Conservation (phyloP, 2,888 invertebrate species). For the Drosophila maculinotata region DNA sequence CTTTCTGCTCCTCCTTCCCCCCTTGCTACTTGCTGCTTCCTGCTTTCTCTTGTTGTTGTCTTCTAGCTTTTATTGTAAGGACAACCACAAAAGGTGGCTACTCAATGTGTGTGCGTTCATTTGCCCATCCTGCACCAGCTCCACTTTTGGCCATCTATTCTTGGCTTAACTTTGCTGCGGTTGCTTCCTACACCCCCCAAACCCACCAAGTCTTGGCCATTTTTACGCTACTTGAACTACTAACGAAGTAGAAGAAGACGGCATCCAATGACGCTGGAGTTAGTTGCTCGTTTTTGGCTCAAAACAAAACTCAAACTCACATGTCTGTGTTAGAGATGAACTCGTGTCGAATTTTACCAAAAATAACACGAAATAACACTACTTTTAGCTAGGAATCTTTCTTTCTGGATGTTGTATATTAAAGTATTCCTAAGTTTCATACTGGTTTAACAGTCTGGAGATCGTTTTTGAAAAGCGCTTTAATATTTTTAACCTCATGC, state of each 20-base stretch:
- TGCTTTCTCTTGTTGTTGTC: conserved; percentile 31
- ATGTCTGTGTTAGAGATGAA: conserved; percentile 6
- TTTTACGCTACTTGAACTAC: conserved; percentile 80
- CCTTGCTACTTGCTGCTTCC: background rate
- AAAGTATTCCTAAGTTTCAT: too few relatives aligned
- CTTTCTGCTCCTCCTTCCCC: conserved; percentile 1
- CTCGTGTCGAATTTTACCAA: background rate
- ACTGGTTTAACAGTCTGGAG: too few relatives aligned
- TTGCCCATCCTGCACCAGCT: background rate
- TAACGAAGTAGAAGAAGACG: conserved; percentile 75
- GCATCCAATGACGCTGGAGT: conserved; percentile 11
- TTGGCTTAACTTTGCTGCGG: conserved; percentile 74
- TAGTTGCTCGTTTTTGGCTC: conserved; percentile 52
- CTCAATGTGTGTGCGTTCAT: conserved; percentile 17
- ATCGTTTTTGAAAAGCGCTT: too few relatives aligned
- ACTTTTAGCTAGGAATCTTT: too few relatives aligned
- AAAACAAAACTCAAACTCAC: conserved; percentile 15
- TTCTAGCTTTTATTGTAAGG: conserved; percentile 51
- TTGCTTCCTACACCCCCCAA: conserved; percentile 39
- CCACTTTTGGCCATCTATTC: conserved; percentile 27
- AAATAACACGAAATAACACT: too few relatives aligned
- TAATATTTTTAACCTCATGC: too few relatives aligned
- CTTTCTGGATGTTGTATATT: too few relatives aligned
- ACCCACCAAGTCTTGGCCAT: conserved; percentile 60
- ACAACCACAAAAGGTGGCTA: conserved; percentile 66